Percentiles rank a stretch among this genome's conserved stretches.
Conservation (phyloP, 2,888 invertebrate species). For the Hemaris fuciformis region DNA sequence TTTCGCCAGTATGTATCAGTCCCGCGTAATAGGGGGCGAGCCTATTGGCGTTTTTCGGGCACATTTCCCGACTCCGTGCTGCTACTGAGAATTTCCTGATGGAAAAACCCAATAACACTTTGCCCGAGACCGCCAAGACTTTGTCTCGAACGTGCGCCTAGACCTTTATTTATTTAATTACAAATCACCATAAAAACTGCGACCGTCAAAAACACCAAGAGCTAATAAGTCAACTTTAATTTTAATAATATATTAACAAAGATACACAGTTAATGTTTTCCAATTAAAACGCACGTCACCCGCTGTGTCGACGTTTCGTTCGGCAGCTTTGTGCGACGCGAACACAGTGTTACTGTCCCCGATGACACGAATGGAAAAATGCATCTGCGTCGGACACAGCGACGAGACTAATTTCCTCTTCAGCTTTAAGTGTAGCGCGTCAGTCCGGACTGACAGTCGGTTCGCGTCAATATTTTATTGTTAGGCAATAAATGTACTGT, state of each 20-base stretch:
- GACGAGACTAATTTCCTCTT: slow-evolving; percentile 18
- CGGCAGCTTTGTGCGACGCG: slow-evolving; percentile 5
- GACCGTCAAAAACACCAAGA: background rate
- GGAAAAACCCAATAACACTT: too few relatives aligned
- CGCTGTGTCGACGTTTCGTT: background rate
- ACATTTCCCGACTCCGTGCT: too few relatives aligned
- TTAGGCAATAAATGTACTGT: background rate
- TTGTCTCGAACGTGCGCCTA: too few relatives aligned
- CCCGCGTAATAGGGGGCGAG: too few relatives aligned
- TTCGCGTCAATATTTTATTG: background rate
- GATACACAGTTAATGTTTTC: background rate
- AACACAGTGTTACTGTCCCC: slow-evolving; percentile 1
- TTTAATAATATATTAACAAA: background rate
- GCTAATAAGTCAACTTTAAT: background rate
- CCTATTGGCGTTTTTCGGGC: too few relatives aligned
- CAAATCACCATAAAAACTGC: background rate
- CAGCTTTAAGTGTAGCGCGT: slow-evolving; percentile 7
- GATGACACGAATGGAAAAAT: slow-evolving; percentile 17
- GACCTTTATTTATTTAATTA: too few relatives aligned
- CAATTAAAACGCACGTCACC: background rate
- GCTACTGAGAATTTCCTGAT: too few relatives aligned
- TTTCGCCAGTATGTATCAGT: too few relatives aligned
- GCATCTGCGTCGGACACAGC: slow-evolving; percentile 7
- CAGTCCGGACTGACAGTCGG: background rate
- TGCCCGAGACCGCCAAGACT: too few relatives aligned